phyloP scores from a whole-genome alignment of 2,797 vertebrate genomes.

The Diceros bicornis region DNA sequence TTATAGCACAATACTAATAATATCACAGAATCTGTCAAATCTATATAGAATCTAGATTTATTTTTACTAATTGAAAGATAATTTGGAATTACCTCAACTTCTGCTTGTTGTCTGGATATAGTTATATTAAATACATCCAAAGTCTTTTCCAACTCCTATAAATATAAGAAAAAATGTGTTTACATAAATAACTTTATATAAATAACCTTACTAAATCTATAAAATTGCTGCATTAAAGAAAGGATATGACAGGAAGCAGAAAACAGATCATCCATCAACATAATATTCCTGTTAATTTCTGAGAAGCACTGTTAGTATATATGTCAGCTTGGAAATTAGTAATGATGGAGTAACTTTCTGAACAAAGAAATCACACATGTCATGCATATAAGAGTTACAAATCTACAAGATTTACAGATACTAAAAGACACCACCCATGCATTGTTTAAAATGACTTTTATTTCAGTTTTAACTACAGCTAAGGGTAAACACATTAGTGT shows the following conservation, averaged over 20 bases:
- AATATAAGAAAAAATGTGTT: slow-evolving; percentile 65
- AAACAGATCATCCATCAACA: slow-evolving; percentile 11
- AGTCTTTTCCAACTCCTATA: slow-evolving; percentile 94
- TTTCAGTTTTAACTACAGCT: slow-evolving; percentile 38
- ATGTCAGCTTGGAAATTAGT: slow-evolving; percentile 28
- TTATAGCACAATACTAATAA: background rate
- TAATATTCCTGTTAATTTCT: slow-evolving; percentile 53
- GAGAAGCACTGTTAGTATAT: background rate
- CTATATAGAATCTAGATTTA: slow-evolving; percentile 29
- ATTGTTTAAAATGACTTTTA: slow-evolving; percentile 49
- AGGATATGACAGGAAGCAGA: background rate
- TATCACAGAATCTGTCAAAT: background rate
- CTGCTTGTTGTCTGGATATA: slow-evolving; percentile 97
- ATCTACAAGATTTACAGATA: background rate
- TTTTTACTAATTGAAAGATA: slow-evolving; percentile 60
- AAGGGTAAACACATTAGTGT: background rate
- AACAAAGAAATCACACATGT: slow-evolving; percentile 6
- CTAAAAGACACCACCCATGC: background rate
- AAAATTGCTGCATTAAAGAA: background rate
- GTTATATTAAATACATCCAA: slow-evolving; percentile 99
- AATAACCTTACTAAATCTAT: background rate
- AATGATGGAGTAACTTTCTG: background rate
- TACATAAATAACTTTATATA: slow-evolving; percentile 34
- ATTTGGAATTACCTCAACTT: slow-evolving; percentile 95
- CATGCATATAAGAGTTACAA: background rate